These are phyloP conservation scores for Fulmarus glacialis DNA, from an alignment of 2,113 vertebrate genomes.

Conservation along the genomic window DNA sequence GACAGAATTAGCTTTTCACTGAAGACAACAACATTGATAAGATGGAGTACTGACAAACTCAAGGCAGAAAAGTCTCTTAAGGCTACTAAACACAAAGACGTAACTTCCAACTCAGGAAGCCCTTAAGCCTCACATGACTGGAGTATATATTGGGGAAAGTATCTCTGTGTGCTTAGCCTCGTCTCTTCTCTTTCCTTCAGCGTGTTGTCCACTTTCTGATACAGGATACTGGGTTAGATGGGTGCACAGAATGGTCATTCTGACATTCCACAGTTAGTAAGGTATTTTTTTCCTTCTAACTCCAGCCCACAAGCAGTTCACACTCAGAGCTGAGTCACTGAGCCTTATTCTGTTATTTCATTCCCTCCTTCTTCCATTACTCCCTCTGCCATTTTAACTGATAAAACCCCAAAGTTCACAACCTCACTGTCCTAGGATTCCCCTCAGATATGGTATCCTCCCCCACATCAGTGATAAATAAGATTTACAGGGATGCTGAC, in stretches of 20 bases:
- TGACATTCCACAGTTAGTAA: neutral
- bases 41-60: neutral
- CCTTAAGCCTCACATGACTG: neutral
- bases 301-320: neutral
- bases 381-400: slow-evolving; percentile 26
- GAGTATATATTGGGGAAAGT: neutral
- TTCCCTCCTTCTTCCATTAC: neutral
- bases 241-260: neutral
- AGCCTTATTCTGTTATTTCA: neutral
- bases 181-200: neutral
- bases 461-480: slow-evolving; percentile 21
- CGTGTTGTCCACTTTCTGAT: neutral
- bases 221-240: neutral
- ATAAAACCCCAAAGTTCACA: slow-evolving; percentile 55
- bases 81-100: neutral
- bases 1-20: neutral
- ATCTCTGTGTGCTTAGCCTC: neutral
- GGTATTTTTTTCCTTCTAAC: neutral
- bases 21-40: neutral
- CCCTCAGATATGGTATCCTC: slow-evolving; percentile 33
- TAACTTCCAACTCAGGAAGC: neutral
- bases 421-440: slow-evolving; percentile 54
- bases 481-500: slow-evolving; percentile 59
- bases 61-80: neutral
- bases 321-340: neutral